These are phyloP conservation scores for Coenonympha glycerion DNA, from an alignment of 2,888 invertebrate genomes.

Conservation along the genomic window DNA sequence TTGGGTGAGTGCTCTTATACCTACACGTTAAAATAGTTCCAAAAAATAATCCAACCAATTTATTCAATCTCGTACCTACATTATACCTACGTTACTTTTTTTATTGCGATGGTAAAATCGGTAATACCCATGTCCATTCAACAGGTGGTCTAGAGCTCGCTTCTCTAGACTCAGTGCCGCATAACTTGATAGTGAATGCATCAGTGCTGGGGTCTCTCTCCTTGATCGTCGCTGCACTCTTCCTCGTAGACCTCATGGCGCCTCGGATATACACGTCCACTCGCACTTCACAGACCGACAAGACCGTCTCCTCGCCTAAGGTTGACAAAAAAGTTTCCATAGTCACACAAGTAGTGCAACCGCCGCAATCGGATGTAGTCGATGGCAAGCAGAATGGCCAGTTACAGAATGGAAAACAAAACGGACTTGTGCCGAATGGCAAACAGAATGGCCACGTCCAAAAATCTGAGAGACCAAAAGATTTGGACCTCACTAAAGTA, in stretches of 20 bases:
- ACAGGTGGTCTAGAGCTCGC: constrained; percentile 81
- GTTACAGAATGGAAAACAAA: constrained; percentile 37
- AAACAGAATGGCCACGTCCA: constrained; percentile 45
- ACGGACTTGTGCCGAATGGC: constrained; percentile 38
- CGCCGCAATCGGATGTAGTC: constrained; percentile 18
- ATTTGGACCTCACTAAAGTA: constrained; percentile 51
- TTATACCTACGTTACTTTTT: not conserved
- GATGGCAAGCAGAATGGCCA: constrained; percentile 43
- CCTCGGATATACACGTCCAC: constrained; percentile 67
- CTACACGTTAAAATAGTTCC: not conserved
- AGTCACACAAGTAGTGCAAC: constrained; percentile 34
- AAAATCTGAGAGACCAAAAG: constrained; percentile 61
- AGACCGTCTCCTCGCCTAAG: constrained; percentile 41
- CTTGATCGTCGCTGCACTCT: constrained; percentile 79
- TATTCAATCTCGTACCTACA: not conserved
- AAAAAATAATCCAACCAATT: too few species aligned
- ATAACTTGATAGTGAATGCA: constrained; percentile 81
- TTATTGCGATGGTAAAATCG: not conserved
- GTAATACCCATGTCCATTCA: constrained; percentile 17
- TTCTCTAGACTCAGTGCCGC: constrained; percentile 82
- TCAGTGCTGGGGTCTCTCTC: constrained; percentile 81
- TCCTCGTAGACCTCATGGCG: constrained; percentile 80
- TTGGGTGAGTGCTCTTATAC: constrained; percentile 64
- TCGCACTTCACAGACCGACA: constrained; percentile 61
- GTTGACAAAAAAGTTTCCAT: constrained; percentile 56